Evolutionary conservation across 2,113 vertebrate species (phyloP).

Genomic region (Cyanoliseus patagonus): DNA sequence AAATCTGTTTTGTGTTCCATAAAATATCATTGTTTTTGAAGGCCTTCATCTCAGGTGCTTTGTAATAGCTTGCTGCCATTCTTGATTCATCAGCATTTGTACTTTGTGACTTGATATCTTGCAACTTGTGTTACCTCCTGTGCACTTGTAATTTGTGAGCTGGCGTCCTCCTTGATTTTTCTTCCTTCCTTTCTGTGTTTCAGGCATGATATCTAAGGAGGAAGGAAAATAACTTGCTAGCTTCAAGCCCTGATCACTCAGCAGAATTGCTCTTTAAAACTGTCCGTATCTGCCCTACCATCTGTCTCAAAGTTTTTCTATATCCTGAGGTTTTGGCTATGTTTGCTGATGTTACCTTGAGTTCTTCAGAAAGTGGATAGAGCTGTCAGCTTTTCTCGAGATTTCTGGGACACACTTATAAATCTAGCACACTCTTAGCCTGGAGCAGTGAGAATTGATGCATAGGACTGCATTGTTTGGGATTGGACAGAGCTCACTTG

Average conservation of each 20-base stretch:
- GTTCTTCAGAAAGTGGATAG: not conserved
- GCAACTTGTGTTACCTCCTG: not conserved
- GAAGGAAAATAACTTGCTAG: not conserved
- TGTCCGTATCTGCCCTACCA: not conserved
- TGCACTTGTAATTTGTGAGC: not conserved
- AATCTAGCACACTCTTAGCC: not conserved
- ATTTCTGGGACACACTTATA: not conserved
- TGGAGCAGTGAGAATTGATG: not conserved
- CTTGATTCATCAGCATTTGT: not conserved
- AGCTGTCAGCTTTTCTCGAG: not conserved
- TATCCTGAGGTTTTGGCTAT: not conserved
- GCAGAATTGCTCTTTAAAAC: not conserved
- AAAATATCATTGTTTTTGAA: not conserved
- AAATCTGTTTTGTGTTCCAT: not conserved
- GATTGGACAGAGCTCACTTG: not conserved
- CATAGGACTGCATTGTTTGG: not conserved
- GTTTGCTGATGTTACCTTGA: not conserved
- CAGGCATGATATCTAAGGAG: not conserved
- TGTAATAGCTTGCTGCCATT: not conserved
- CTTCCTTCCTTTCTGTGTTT: conserved; percentile 24
- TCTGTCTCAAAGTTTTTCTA: not conserved
- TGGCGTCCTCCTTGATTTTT: not conserved
- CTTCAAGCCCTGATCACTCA: not conserved
- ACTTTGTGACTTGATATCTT: not conserved
- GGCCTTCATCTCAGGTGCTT: not conserved